Evolutionary conservation across 1,140 invertebrate species (phyloP), one percentile per base, ranked within the genome.

Genomic region (Xylocopa sonorina): DNA sequence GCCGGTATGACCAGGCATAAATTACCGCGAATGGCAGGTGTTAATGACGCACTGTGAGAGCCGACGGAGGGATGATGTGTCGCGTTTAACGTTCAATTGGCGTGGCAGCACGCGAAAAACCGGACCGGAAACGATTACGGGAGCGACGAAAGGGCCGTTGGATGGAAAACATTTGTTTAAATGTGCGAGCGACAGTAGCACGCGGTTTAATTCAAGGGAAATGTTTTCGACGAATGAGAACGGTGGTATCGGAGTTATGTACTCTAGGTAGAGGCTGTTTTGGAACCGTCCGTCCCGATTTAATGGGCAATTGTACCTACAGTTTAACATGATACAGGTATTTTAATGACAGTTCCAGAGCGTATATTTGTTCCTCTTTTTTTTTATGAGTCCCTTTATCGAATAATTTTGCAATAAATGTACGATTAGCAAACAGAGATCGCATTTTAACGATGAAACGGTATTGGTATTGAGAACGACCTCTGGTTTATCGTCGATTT

Each of bases 1-100:
- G 64, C 21, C 34, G 32, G 32, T 16, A n/a, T 18, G 34, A 1
- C 27, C 38, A 24, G 5, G 24, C 72, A 75, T 75, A 75, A 75
- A 75, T 75, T 75, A 51, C 60, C 72, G 24, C 60, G 58, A 64
- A 53, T 53, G 48, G 48, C 72, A 75, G 72, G 64, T 75, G 72
- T 75, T 75, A 75, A 75, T 75, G 72, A 75, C 58, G 64, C 64
- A 75, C 14, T n/a, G n/a, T n/a, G 38, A 18, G 16, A 12, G 14
- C 18, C 2, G 16, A 32, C 5, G 32, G 24, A 12, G 18, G 46
- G 38, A n/a, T 6, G 21, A 29, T 68, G 29, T 68, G 34, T 51
- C 46, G 29, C 6, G 64, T 68, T 53, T 64, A 43, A 64, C 48
- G 60, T 74, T 53, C 48, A 75, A 64, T 75, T 46, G 57, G 7